These are phyloP conservation scores for Parotocinclus haroldoi DNA, from an alignment of 2,797 vertebrate species.

Conservation along the genomic window DNA sequence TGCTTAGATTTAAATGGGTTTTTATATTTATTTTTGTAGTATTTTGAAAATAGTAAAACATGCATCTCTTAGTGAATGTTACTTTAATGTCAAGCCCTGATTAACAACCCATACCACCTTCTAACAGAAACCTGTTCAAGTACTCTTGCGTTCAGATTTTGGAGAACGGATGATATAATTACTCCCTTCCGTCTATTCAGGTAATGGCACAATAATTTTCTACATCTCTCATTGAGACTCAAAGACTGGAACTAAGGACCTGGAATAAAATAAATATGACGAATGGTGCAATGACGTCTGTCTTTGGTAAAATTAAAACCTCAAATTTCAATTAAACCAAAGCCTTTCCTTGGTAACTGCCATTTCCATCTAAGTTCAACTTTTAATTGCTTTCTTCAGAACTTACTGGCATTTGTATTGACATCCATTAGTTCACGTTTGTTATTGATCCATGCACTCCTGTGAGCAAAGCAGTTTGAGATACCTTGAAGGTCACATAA, in stretches of 20 bases:
- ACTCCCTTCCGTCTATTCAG: conserved; percentile 29
- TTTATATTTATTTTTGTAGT: no score
- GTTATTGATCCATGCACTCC: conserved; percentile 21
- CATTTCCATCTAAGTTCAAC: neutral
- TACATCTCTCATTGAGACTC: conserved; percentile 27
- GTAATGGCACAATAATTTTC: conserved; percentile 40
- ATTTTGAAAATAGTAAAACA: no score
- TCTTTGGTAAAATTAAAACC: conserved; percentile 24
- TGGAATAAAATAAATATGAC: conserved; percentile 23
- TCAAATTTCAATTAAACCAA: conserved; percentile 15
- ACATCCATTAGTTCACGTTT: conserved; percentile 14
- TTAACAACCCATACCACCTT: neutral
- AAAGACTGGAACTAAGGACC: conserved; percentile 28
- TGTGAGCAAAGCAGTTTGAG: conserved; percentile 2
- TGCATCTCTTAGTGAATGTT: no score
- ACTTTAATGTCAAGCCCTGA: no score
- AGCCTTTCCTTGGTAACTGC: conserved; percentile 6
- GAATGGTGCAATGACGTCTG: conserved; percentile 4
- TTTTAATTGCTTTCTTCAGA: conserved; percentile 10
- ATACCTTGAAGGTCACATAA: neutral
- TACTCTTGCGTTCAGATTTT: conserved; percentile 35
- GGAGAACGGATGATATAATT: conserved; percentile 47
- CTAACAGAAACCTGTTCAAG: conserved; percentile 2
- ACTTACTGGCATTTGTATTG: conserved; percentile 21
- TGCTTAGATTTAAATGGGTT: no score